A percentile compares a stretch with the other conserved stretches of the same genome.
Evolutionary conservation across 2,888 invertebrate genomes (phyloP).

Genomic region (Pinctada fucata): DNA sequence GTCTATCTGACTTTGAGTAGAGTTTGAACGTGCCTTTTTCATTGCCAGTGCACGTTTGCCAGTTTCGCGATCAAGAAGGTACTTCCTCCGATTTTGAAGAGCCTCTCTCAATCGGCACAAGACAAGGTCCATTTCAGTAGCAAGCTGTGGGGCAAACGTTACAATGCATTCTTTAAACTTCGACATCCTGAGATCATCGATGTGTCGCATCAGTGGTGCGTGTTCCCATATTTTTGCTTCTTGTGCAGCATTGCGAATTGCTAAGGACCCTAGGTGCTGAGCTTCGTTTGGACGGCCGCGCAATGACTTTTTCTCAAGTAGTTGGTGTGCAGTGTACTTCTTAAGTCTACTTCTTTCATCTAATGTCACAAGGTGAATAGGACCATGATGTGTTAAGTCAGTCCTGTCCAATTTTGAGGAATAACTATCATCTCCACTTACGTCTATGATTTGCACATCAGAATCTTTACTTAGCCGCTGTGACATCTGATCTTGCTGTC

Average conservation of each 20-base stretch:
- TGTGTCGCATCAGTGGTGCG: conserved; percentile 47
- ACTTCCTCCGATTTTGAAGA: conserved; percentile 51
- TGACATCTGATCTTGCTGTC: background rate
- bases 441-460: background rate
- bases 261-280: conserved; percentile 44
- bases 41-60: conserved; percentile 31
- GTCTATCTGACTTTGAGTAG: too few relatives aligned
- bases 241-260: conserved; percentile 50
- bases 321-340: conserved; percentile 40
- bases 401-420: background rate
- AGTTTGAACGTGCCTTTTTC: too few relatives aligned
- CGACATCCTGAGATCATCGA: conserved; percentile 38
- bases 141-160: conserved; percentile 47
- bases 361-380: conserved; percentile 10
- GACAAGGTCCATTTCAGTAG: conserved; percentile 35
- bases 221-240: conserved; percentile 47
- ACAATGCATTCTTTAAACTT: conserved; percentile 41
- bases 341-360: conserved; percentile 23
- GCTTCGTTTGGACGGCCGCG: conserved; percentile 47
- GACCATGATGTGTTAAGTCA: background rate
- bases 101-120: conserved; percentile 48
- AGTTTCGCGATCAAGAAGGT: conserved; percentile 47
- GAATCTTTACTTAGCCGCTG: background rate
- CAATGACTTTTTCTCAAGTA: conserved; percentile 44
- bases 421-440: background rate